Percentiles rank a stretch among this genome's conserved stretches.
phyloP scores from a whole-genome alignment of 2,888 invertebrate species.

The Margaritifera margaritifera region DNA sequence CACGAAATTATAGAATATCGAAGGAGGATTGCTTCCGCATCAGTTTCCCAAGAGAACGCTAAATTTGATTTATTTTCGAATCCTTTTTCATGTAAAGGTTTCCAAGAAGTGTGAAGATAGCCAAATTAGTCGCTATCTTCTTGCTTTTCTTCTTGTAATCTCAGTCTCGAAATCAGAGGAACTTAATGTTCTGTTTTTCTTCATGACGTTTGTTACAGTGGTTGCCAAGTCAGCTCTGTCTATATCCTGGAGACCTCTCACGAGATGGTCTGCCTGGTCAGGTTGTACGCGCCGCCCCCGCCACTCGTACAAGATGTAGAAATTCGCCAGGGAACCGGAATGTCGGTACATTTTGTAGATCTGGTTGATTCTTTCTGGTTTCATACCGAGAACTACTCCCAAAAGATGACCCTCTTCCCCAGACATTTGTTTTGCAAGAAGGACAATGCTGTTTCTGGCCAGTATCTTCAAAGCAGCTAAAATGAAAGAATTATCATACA shows the following conservation, averaged over 20 bases:
- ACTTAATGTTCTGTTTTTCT: conserved; percentile 24
- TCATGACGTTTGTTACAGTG: conserved; percentile 23
- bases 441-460: conserved; percentile 36
- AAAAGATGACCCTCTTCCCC: conserved; percentile 33
- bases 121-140: conserved; percentile 2
- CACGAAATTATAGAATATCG: too few relatives aligned
- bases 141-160: conserved; percentile 6
- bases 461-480: conserved; percentile 32
- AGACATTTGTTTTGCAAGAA: conserved; percentile 30
- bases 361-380: conserved; percentile 32
- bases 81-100: too few relatives aligned
- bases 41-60: too few relatives aligned
- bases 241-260: conserved; percentile 23
- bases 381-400: conserved; percentile 30
- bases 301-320: conserved; percentile 40
- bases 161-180: conserved; percentile 21
- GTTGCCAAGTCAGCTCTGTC: conserved; percentile 26
- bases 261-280: conserved; percentile 29
- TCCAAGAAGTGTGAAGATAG: too few relatives aligned
- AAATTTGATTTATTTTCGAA: too few relatives aligned
- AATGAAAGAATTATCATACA: conserved; percentile 3
- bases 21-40: too few relatives aligned
- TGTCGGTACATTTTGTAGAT: conserved; percentile 37
- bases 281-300: conserved; percentile 32
- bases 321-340: conserved; percentile 29